Conservation (phyloP, 1,140 invertebrate species). For the Apolygus lucorum region DNA sequence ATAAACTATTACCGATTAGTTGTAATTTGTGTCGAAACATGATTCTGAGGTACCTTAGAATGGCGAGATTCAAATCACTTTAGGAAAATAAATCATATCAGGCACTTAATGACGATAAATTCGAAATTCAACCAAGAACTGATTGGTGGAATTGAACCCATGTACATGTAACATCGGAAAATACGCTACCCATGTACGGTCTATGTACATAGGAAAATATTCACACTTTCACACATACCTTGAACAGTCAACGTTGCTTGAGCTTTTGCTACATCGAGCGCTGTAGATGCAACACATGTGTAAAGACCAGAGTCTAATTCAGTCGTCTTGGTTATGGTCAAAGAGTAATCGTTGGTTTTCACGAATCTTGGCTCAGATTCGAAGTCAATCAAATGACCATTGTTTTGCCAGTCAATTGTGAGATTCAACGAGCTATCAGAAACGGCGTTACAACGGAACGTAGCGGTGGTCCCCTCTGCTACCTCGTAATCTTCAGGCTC, state of each 20-base stretch:
- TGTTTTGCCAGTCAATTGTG: conserved; percentile 78
- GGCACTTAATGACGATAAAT: too few relatives aligned
- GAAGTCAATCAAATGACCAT: conserved; percentile 78
- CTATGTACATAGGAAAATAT: too few relatives aligned
- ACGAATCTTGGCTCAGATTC: conserved; percentile 74
- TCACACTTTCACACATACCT: conserved; percentile 43
- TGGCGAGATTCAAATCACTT: too few relatives aligned
- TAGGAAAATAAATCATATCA: too few relatives aligned
- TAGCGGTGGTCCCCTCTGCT: conserved; percentile 75
- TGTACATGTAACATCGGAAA: too few relatives aligned
- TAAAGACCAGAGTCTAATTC: conserved; percentile 92
- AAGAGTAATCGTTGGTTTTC: conserved; percentile 76
- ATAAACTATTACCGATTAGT: too few relatives aligned
- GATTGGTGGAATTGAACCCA: too few relatives aligned
- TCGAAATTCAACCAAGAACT: too few relatives aligned
- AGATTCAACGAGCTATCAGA: conserved; percentile 70
- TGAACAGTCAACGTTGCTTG: conserved; percentile 86
- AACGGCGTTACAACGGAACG: conserved; percentile 87
- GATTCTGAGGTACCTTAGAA: too few relatives aligned
- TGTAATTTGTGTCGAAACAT: too few relatives aligned
- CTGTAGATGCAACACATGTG: conserved; percentile 88
- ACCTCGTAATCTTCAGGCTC: conserved; percentile 85
- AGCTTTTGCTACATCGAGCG: conserved; percentile 72
- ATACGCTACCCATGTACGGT: too few relatives aligned
- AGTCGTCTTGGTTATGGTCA: conserved; percentile 87